Conservation (phyloP, 2,888 invertebrate genomes). For the Buathra laborator region DNA sequence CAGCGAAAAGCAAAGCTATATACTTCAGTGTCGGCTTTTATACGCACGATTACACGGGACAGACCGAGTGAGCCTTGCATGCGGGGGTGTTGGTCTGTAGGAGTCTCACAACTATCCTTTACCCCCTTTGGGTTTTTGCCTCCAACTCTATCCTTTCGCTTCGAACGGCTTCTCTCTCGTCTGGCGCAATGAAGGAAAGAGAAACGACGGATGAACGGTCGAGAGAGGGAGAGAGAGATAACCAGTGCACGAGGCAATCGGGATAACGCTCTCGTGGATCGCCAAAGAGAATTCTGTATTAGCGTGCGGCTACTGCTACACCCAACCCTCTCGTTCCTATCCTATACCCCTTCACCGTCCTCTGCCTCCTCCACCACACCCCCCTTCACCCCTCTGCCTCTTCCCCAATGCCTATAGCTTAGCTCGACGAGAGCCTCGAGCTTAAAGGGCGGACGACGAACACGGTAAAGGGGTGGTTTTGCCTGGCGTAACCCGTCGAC, state of each 20-base stretch:
- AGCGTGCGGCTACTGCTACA: conserved; percentile 47
- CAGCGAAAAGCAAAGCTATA: not conserved
- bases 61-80: conserved; percentile 17
- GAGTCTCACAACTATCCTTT: not conserved
- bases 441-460: conserved; percentile 27
- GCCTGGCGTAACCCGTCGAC: conserved; percentile 23
- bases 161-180: not conserved
- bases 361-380: not conserved
- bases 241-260: conserved; percentile 54
- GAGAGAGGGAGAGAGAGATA: conserved; percentile 2
- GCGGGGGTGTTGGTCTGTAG: conserved; percentile 30
- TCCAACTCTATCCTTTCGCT: not conserved
- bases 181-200: conserved; percentile 33
- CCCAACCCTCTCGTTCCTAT: conserved; percentile 27
- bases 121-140: not conserved
- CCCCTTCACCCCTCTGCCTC: not conserved
- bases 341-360: not conserved
- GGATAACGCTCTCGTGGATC: conserved; percentile 64
- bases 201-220: not conserved
- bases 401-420: not conserved
- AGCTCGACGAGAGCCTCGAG: conserved; percentile 23
- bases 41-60: conserved; percentile 60
- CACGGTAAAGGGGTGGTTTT: conserved; percentile 24
- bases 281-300: conserved; percentile 69
- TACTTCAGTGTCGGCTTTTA: conserved; percentile 43